Percentiles rank a stretch among this genome's conserved stretches.
These are phyloP conservation scores for Tachysurus fulvidraco DNA, from an alignment of 2,113 vertebrate genomes.

Conservation along the genomic window DNA sequence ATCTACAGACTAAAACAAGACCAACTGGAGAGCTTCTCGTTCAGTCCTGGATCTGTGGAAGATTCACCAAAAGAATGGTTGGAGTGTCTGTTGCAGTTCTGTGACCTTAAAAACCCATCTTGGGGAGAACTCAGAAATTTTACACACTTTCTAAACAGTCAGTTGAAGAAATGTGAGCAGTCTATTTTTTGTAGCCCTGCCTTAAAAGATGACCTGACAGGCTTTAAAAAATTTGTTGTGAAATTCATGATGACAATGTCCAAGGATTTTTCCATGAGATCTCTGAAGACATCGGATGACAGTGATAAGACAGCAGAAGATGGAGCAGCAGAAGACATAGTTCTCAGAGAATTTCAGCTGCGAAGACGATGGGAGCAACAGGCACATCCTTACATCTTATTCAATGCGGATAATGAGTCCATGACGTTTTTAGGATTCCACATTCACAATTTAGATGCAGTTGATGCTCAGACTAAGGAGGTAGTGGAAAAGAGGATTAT, in stretches of 20 bases:
- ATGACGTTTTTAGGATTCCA: slow-evolving; percentile 85
- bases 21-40: slow-evolving; percentile 71
- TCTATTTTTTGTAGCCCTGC: slow-evolving; percentile 72
- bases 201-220: slow-evolving; percentile 66
- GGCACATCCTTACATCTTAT: slow-evolving; percentile 81
- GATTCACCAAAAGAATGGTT: slow-evolving; percentile 73
- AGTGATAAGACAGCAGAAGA: slow-evolving; percentile 62
- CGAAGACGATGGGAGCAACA: slow-evolving; percentile 79
- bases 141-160: slow-evolving; percentile 75
- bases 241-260: slow-evolving; percentile 83
- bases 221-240: slow-evolving; percentile 82
- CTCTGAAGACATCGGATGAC: slow-evolving; percentile 74
- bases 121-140: slow-evolving; percentile 82
- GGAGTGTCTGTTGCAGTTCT: slow-evolving; percentile 74
- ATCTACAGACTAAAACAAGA: slow-evolving; percentile 54
- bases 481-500: slow-evolving; percentile 73
- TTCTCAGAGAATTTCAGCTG: slow-evolving; percentile 75
- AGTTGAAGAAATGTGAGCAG: slow-evolving; percentile 76
- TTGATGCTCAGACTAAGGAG: slow-evolving; percentile 60
- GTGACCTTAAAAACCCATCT: slow-evolving; percentile 72
- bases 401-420: slow-evolving; percentile 74
- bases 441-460: slow-evolving; percentile 40
- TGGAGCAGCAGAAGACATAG: slow-evolving; percentile 65
- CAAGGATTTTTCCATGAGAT: slow-evolving; percentile 79
- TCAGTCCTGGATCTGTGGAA: slow-evolving; percentile 57